A percentile compares a stretch with the other conserved stretches of the same genome.
Evolutionary conservation across 2,797 vertebrate species (phyloP).

Genomic region (Coendou prehensilis): DNA sequence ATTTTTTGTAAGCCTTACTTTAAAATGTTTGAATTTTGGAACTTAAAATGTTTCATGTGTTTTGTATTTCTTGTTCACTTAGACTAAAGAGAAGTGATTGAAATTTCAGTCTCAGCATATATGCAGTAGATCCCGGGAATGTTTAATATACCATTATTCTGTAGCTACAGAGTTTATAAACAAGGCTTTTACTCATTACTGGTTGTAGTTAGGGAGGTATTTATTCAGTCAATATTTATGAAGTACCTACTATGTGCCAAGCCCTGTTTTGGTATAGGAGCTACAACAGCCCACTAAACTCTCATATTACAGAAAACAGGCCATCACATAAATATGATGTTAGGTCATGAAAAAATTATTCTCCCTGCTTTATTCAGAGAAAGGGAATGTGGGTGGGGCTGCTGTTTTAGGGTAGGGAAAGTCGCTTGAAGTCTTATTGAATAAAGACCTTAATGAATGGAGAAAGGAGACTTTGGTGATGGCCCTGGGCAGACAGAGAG

Average conservation of each 20-base stretch:
- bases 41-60: slow-evolving; percentile 82
- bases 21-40: slow-evolving; percentile 79
- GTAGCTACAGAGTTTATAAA: slow-evolving; percentile 57
- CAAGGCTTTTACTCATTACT: background rate
- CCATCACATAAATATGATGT: slow-evolving; percentile 40
- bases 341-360: slow-evolving; percentile 62
- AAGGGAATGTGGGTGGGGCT: slow-evolving; percentile 12
- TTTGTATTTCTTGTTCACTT: slow-evolving; percentile 74
- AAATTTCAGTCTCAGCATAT: slow-evolving; percentile 68
- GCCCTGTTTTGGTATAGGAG: background rate
- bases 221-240: slow-evolving; percentile 40
- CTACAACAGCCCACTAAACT: background rate
- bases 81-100: slow-evolving; percentile 66
- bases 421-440: slow-evolving; percentile 32
- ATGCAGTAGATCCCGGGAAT: slow-evolving; percentile 67
- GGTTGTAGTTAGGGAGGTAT: background rate
- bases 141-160: slow-evolving; percentile 67
- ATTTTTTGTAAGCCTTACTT: slow-evolving; percentile 77
- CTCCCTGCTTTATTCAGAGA: slow-evolving; percentile 34
- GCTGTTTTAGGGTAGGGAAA: slow-evolving; percentile 9
- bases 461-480: background rate
- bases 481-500: background rate
- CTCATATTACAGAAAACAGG: background rate
- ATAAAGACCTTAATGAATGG: slow-evolving; percentile 29
- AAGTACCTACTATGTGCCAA: background rate